Evolutionary conservation across 2,888 invertebrate genomes (phyloP), one percentile per base, ranked within the genome.

Genomic region (Dorcus hopei): DNA sequence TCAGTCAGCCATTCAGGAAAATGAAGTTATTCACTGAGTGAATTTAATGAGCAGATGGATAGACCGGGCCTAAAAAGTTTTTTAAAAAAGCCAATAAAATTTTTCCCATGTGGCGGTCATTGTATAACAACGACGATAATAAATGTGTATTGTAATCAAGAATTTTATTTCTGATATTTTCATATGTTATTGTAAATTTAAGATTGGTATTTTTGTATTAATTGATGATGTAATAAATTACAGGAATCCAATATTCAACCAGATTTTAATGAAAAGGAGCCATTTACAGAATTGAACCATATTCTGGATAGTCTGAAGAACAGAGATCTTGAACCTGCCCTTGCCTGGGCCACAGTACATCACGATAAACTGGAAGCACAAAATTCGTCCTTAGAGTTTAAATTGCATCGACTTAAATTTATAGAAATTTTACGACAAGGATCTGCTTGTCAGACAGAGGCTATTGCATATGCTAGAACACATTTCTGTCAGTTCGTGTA

Each of bases 301-400:
- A 96, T 97, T 66, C 86, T 96, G 52, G 93, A 91, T 64, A 89
- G 93, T 49, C 82, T 98, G 60, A 89, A 90, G 67, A 87, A 87
- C 49, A 87, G 87, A 50, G 89, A 96, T 74, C 83, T 97, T 1
- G 83, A 85, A 42, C 92, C 93, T 9, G 97, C 97, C 0, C 80
- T 97, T 39, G 85, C 88, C 68, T 98, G 97, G 97, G 91, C 91
- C 0, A 84, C 85, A 63, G 83, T 83, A 7, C 88, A 94, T 72
- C 85, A 88, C 23, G 86, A 88, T 41, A 86, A 87, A 57, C 80
- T 97, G 51, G 82, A 86, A 67, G 82, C 82, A 61, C 87, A 87
- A 75, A 84, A 84, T 74, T 87, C 87, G 38, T 82, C 87, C 1
- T 79, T 93, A 61, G 92, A 92, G 78, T 93, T 93, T 75, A 90